Evolutionary conservation across 2,113 vertebrate species (phyloP).

Genomic region (Ifrita kowaldi): DNA sequence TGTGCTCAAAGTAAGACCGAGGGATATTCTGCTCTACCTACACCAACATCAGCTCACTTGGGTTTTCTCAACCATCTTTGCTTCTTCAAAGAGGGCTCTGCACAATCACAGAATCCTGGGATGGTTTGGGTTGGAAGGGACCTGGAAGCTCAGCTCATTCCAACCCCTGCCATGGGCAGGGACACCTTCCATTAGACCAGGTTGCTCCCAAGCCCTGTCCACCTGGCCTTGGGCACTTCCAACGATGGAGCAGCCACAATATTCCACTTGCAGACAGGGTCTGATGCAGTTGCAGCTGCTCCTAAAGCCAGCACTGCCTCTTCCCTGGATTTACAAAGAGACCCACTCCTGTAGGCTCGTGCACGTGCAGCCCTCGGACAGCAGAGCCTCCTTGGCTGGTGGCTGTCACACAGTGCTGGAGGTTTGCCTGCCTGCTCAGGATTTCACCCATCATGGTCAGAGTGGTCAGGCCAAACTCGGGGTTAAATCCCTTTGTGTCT

Average conservation of each 20-base stretch:
- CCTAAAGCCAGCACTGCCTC: neutral
- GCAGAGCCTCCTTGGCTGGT: neutral
- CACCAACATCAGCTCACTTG: too few species aligned
- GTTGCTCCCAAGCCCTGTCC: neutral
- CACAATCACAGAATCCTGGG: neutral
- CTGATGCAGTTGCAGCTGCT: neutral
- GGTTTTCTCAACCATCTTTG: neutral
- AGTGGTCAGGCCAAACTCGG: neutral
- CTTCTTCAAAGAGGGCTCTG: neutral
- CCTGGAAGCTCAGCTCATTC: neutral
- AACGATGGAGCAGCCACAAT: neutral
- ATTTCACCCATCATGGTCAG: neutral
- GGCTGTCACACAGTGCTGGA: neutral
- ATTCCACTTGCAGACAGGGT: neutral
- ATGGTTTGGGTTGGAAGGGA: neutral
- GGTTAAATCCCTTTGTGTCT: neutral
- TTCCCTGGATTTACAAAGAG: neutral
- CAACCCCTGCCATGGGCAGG: too few species aligned
- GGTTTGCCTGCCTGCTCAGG: neutral
- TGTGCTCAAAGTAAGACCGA: conserved; percentile 84
- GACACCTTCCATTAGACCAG: neutral
- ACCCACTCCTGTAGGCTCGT: neutral
- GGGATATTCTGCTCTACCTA: neutral
- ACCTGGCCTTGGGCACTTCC: neutral
- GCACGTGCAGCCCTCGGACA: neutral